Base-by-base conservation (phyloP, 2,888 invertebrate species). In the Hartigia nigra region DNA sequence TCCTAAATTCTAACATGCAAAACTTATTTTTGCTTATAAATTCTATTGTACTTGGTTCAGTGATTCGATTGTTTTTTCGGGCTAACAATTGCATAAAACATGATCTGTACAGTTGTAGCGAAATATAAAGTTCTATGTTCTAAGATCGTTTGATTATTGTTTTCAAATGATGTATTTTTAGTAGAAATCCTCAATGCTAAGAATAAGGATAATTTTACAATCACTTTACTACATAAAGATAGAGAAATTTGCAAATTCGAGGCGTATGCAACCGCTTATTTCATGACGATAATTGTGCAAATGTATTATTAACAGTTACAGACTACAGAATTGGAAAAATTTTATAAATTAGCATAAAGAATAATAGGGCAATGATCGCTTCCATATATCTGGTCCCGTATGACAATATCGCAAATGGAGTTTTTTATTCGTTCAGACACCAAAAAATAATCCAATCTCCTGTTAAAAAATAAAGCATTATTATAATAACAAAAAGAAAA, bases 281-380 rank as follows among this genome's bases (percentile, higher is more conserved):
- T 9, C 9, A 55, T 55, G 55, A 55, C 2, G 14, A 2, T 5
- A 23, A 55, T 55, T 55, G 23, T 55, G 55, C 9, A 55, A 55
- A 9, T 55, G 5, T 55, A 55, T 55, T 23, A 9, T 23, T 55
- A 55, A 55, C 55, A 55, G 23, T 23, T 55, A 23, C 23, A 55
- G 23, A 55, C 23, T 23, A 9, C 14, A 23, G 55, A 55, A 55
- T 9, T 55, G 23, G 0, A 23, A 2, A 23, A 23, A 74, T 37
- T 39, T 92, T 90, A 93, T 80, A 93, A 84, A 87, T 95, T 94
- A 76, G 97, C 89, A 88, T 96, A 96, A 74, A 98, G 92, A 70
- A 96, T 94, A 84, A 99, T 94, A 0, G 99, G 99, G 90, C 99
- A 99, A 92, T 99, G 99, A 92, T 99, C 99, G 90, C 98, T 98